Conservation (phyloP, 2,888 invertebrate genomes). For the Synergus laeviventris region DNA sequence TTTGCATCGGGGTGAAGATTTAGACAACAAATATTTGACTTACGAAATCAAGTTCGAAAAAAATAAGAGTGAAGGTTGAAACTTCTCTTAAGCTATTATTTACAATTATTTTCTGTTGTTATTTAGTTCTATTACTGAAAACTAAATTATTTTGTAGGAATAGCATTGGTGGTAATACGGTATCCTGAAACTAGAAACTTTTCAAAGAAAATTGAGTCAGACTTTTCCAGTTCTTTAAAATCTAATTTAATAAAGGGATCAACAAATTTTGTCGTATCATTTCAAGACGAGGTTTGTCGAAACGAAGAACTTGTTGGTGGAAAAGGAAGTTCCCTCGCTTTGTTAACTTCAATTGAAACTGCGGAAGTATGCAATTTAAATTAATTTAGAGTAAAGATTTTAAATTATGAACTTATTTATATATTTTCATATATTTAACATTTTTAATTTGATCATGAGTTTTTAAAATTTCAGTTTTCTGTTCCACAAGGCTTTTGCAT, state of each 20-base stretch:
- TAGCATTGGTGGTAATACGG: constrained; percentile 74
- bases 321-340: constrained; percentile 87
- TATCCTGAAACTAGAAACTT: constrained; percentile 55
- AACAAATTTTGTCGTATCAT: constrained; percentile 73
- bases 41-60: constrained; percentile 54
- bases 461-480: constrained; percentile 73
- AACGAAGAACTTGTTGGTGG: constrained; percentile 83
- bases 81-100: background rate
- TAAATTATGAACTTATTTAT: constrained; percentile 37
- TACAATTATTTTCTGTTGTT: background rate
- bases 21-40: constrained; percentile 62
- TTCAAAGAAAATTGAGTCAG: background rate
- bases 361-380: constrained; percentile 73
- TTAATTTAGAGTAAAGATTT: constrained; percentile 28
- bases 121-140: background rate
- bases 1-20: constrained; percentile 66
- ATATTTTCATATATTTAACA: too few species aligned
- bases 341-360: constrained; percentile 77
- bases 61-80: constrained; percentile 56
- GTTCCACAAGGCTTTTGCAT: constrained; percentile 86
- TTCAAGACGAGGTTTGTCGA: constrained; percentile 77
- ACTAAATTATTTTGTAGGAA: constrained; percentile 59
- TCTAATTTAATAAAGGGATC: constrained; percentile 49
- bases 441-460: background rate
- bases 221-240: background rate